Base-by-base conservation (phyloP, 1,140 invertebrate species). In the Ips nitidus region DNA sequence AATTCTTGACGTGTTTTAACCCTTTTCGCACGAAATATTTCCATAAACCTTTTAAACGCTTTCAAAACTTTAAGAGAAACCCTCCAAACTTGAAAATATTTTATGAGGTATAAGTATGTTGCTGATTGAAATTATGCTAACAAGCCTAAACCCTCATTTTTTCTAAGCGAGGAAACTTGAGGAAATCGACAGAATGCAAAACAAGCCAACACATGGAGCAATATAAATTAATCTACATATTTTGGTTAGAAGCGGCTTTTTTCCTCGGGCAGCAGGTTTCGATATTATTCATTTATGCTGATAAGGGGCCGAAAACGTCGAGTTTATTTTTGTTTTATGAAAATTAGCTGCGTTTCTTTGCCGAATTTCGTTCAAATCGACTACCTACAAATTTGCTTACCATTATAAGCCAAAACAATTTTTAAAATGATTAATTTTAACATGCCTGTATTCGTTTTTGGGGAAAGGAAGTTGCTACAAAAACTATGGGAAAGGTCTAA, bases 221-320 rank as follows among this genome's bases (percentile, higher is more conserved):
- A 50, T 50, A 6, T 6, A 50, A 50, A 50, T 50, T 50, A 50
- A 50, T 50, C 22, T 50, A 22, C 45, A 50, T 50, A 50, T 50
- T 50, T 50, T 50, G 45, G 22, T 22, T 22, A 50, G 45, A 22
- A 50, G 22, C 45, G 3, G 22, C 1, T 50, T 50, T 50, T 50
- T 50, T 50, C 7, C 22, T 50, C 22, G 45, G 6, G 6, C 45
- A 50, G 45, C 45, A 50, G 22, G 45, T 50, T 50, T 50, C 45
- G 45, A 50, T 50, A 50, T 50, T 50, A 50, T 50, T 50, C 45
- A 50, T 50, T 50, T 50, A 50, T 50, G 45, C 22, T 50, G 45
- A 50, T 50, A 50, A 50, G 22, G 45, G 45, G 45, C 3, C 45
- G 45, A 50, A 50, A 50, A 50, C 45, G 45, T 22, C 22, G 45